Evolutionary conservation across 2,113 vertebrate species (phyloP).

Genomic region (Willisornis vidua): DNA sequence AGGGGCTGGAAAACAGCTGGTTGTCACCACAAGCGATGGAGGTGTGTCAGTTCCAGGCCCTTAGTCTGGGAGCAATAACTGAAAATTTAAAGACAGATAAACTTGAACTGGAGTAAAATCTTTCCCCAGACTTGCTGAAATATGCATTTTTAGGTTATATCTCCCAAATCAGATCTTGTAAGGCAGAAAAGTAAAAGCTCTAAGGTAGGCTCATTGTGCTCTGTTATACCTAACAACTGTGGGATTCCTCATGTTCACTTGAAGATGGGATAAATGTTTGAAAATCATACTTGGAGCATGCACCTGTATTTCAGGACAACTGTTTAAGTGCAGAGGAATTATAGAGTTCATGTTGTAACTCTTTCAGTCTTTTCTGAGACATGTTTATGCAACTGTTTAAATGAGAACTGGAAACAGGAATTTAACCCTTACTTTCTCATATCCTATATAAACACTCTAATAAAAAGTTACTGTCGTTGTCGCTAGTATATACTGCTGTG

Average conservation of each 20-base stretch:
- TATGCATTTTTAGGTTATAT: neutral
- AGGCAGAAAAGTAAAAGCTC: neutral
- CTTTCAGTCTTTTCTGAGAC: neutral
- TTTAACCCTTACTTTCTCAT: neutral
- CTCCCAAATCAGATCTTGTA: neutral
- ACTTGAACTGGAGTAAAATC: neutral
- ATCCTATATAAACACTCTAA: neutral
- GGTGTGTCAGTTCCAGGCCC: neutral
- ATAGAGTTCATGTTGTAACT: fast-evolving
- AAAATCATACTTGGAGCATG: neutral
- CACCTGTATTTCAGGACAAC: neutral
- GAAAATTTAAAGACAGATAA: neutral
- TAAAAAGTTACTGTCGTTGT: neutral
- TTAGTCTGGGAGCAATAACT: neutral
- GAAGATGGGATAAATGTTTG: neutral
- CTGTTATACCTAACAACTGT: fast-evolving
- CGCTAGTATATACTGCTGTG: neutral
- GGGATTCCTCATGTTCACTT: neutral
- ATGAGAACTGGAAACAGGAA: neutral
- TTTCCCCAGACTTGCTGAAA: neutral
- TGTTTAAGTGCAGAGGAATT: neutral
- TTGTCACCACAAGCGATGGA: neutral
- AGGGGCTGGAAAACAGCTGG: neutral
- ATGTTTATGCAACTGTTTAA: neutral
- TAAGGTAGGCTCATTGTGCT: neutral